Evolutionary conservation across 2,797 vertebrate genomes (phyloP).

Genomic region (Gymnopithys bicolor): DNA sequence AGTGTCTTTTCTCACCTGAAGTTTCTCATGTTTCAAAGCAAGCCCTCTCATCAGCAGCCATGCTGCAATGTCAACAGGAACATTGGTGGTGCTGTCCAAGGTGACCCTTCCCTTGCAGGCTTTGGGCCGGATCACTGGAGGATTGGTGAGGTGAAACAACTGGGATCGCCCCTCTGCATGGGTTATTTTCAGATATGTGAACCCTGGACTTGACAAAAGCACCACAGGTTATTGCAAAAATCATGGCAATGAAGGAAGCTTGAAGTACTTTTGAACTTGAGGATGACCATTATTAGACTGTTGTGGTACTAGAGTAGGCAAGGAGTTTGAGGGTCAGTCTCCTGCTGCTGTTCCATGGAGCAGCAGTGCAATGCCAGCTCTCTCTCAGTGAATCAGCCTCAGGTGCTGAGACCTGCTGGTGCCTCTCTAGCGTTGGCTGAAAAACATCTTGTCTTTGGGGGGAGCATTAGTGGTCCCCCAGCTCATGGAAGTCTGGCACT

Average conservation of each 20-base stretch:
- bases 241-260: neutral
- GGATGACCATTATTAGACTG: neutral
- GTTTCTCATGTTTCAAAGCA: rapidly evolving
- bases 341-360: rapidly evolving
- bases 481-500: neutral
- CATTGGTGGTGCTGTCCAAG: neutral
- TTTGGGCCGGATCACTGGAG: neutral
- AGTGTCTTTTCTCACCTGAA: neutral
- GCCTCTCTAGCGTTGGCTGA: neutral
- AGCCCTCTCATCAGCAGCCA: neutral
- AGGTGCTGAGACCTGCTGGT: neutral
- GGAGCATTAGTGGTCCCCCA: neutral
- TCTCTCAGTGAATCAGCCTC: neutral
- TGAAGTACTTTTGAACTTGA: neutral
- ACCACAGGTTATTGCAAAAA: neutral
- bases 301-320: neutral
- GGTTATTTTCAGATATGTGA: too few species aligned
- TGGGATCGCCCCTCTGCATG: neutral
- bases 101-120: neutral
- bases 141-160: too few species aligned
- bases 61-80: neutral
- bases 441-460: neutral
- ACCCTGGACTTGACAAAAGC: neutral
- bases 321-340: neutral
- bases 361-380: neutral